Conservation (phyloP, 2,888 invertebrate genomes). For the Lochmaea capreae region DNA sequence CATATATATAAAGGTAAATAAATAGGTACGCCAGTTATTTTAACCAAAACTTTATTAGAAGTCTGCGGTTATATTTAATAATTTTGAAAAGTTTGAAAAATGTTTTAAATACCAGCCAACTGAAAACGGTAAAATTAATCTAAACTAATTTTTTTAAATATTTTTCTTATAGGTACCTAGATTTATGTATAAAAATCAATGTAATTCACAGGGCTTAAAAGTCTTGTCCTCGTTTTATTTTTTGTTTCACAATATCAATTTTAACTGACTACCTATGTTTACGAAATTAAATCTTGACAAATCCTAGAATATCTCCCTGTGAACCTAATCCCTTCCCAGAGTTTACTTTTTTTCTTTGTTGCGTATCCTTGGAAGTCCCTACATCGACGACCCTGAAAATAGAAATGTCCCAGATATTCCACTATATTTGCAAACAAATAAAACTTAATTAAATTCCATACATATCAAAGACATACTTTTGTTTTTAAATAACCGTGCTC, state of each 20-base stretch:
- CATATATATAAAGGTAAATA: too few species aligned
- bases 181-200: too few species aligned
- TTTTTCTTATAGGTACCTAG: too few species aligned
- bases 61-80: too few species aligned
- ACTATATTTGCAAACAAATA: not conserved
- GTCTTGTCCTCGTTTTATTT: not conserved
- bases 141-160: too few species aligned
- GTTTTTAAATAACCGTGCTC: not conserved
- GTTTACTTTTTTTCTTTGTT: not conserved
- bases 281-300: not conserved
- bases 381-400: not conserved
- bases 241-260: not conserved
- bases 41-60: too few species aligned
- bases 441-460: not conserved
- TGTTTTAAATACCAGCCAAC: too few species aligned
- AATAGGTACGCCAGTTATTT: too few species aligned
- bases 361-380: not conserved
- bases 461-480: not conserved
- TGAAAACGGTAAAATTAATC: too few species aligned
- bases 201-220: too few species aligned
- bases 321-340: not conserved
- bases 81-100: too few species aligned
- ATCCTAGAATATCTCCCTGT: not conserved
- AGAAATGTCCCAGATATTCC: constrained; percentile 5
- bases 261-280: not conserved